Evolutionary conservation across 2,888 invertebrate genomes (phyloP), one percentile per base, ranked within the genome.

Genomic region (Andrena fulva): DNA sequence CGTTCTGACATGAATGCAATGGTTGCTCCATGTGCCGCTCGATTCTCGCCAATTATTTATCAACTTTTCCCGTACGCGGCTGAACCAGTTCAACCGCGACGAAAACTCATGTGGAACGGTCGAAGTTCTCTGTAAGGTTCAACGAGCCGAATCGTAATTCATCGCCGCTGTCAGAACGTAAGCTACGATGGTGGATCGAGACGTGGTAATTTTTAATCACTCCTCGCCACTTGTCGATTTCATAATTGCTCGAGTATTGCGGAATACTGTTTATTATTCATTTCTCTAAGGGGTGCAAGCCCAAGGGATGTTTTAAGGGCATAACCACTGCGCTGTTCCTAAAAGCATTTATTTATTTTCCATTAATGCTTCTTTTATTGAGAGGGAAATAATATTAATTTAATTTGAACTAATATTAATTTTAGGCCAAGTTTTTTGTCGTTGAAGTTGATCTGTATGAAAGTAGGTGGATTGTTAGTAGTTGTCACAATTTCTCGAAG

Each of bases 11-110:
- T 2, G 33, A 63, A 33, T 24, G 31, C 50, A 52, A 72, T 52
- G 24, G n/a, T 20, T 24, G 54, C 54, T 54, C 27, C 24, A 84
- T 84, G 85, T 85, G 3, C 77, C 71, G 82, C 54, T 81, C 83
- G 87, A 86, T 86, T 72, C 82, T 85, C 85, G 82, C 85, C 86
- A 87, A 81, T 81, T 81, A 81, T 81, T 81, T 80, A 80, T 81
- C 73, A 69, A 66, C 54, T 72, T 79, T 62, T 64, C 48, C 10
- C 50, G 68, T 27, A 56, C 68, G 50, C 73, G 48, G 48, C 27
- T 60, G 29, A 59, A 31, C 73, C 59, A 68, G 72, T 69, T 64
- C 80, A 73, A 31, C 59, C 59, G 59, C 54, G 42, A 31, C 48
- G 60, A 20, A 69, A 73, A 50, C 70, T 62, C 60, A n/a, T 8